Percentiles rank a stretch among this genome's conserved stretches.
Conservation (phyloP, 2,113 vertebrate genomes). For the Crotalus viridis region DNA sequence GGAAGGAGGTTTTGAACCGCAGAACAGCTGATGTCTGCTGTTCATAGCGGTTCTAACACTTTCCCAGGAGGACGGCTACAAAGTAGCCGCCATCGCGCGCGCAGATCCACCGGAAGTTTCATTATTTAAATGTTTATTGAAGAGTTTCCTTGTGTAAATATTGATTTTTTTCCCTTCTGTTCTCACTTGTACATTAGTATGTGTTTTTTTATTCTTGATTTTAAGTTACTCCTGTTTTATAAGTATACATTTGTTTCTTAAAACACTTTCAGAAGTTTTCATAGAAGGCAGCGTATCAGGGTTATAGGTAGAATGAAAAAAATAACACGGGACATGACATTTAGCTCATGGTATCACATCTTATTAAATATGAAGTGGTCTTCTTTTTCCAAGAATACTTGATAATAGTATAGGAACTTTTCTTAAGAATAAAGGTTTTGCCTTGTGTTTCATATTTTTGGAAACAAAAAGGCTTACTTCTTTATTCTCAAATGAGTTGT, state of each 20-base stretch:
- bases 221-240: background rate
- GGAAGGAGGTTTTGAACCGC: no score
- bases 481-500: background rate
- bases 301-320: background rate
- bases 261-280: background rate
- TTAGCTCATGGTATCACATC: background rate
- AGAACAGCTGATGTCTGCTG: no score
- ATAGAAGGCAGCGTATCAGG: background rate
- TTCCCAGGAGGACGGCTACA: no score
- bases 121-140: background rate
- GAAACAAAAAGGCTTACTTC: background rate
- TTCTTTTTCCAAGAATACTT: no score
- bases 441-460: background rate
- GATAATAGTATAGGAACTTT: background rate
- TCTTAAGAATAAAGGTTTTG: background rate
- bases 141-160: background rate
- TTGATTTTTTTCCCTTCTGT: background rate
- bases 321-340: background rate
- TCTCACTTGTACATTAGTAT: background rate
- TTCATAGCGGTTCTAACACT: no score
- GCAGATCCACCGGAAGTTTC: no score
- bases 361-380: background rate
- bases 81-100: no score
- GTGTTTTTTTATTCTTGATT: background rate
- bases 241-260: background rate